phyloP scores from a whole-genome alignment of 2,888 invertebrate genomes.

The Coleophora flavipennella region DNA sequence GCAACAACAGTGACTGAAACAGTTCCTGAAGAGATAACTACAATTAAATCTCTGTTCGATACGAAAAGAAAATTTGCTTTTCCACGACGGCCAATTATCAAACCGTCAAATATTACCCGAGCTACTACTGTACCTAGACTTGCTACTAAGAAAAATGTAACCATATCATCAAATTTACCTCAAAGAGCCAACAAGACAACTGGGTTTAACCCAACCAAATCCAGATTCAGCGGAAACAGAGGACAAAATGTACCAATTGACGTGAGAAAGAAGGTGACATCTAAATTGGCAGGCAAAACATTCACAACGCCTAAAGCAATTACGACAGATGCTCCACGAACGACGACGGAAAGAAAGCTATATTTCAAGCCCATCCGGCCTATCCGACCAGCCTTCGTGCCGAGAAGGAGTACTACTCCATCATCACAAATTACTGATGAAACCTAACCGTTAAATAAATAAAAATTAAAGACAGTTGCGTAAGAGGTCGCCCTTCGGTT shows the following conservation, averaged over 20 bases:
- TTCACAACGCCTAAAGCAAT: conserved; percentile 25
- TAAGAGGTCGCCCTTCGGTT: conserved; percentile 21
- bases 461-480: neutral
- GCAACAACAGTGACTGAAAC: conserved; percentile 35
- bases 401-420: conserved; percentile 41
- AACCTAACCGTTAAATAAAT: conserved; percentile 17
- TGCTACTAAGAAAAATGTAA: conserved; percentile 40
- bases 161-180: conserved; percentile 27
- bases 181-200: conserved; percentile 51
- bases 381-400: conserved; percentile 53
- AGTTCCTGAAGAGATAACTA: conserved; percentile 41
- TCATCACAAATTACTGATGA: conserved; percentile 26
- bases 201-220: conserved; percentile 42
- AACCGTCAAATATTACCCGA: conserved; percentile 45
- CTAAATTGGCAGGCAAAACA: conserved; percentile 21
- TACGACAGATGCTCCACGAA: conserved; percentile 50
- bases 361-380: conserved; percentile 54
- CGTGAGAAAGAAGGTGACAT: conserved; percentile 33
- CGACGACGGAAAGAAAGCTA: conserved; percentile 52
- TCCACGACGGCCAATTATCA: conserved; percentile 48
- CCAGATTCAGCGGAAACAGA: conserved; percentile 46
- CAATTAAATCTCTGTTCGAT: conserved; percentile 40
- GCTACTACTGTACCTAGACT: conserved; percentile 24
- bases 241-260: conserved; percentile 61
- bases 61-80: conserved; percentile 56